Base-by-base conservation (phyloP, 2,113 vertebrate species). In the Emydura subglobosa region DNA sequence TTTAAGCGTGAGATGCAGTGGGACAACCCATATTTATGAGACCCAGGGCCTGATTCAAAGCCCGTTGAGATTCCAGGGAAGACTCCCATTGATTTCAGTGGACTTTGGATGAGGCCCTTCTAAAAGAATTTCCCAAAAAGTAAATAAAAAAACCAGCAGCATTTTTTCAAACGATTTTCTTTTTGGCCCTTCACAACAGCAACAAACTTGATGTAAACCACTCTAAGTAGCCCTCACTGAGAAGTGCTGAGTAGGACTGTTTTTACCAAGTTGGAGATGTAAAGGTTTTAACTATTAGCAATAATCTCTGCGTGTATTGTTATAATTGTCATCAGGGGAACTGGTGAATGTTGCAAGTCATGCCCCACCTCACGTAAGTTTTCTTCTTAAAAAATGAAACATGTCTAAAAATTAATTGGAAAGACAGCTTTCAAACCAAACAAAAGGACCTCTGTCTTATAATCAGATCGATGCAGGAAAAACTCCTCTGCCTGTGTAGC, bases 1-100 rank as follows among this genome's bases (percentile, higher is more conserved):
- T 78, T 94, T 91, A 92, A 93, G 84, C 50, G 91, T 76, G 83
- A 95, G 51, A 50, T 91, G 95, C 78, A 84, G 84, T 78, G 50
- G 7, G 13, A 7, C 39, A n/a, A 90, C 57, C 17, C 79, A 68
- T 88, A 1, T 68, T 88, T 92, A 39, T 74, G 82, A 84, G 85
- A 55, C 39, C 31, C 59, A 7, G 68, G 31, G 86, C 55, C 68
- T 80, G 17, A 91, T 85, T 27, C 72, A 82, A 94, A 91, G 42
- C 17, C 39, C 2, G 1, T 61, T 51, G 85, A 89, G 76, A 92
- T 90, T 17, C 29, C 17, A 55, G 39, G 39, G 51, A 94, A 79
- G 10, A 76, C 22, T 84, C 55, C 86, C 59, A 19, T 29, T 39
- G 27, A 34, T 86, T 92, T 87, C 7, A 51, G 19, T 65, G 24